Evolutionary conservation across 2,113 vertebrate genomes (phyloP).

Genomic region (Chloroceryle aenea): DNA sequence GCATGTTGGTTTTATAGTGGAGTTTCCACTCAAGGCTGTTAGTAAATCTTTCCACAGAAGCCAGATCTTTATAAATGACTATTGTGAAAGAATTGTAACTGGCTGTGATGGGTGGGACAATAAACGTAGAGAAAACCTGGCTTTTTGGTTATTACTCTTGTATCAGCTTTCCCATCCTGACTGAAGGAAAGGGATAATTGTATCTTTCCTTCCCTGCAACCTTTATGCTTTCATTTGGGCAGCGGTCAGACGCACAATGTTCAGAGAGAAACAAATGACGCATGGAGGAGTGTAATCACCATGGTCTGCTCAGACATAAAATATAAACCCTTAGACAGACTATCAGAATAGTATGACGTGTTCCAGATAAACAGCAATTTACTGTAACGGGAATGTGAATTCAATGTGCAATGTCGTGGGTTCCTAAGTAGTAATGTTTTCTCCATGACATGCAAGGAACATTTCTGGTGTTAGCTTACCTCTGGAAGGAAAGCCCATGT

Average conservation of each 20-base stretch:
- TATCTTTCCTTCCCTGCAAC: not conserved
- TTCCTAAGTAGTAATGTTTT: conserved; percentile 10
- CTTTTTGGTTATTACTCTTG: not conserved
- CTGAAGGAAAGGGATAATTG: not conserved
- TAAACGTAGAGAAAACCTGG: conserved; percentile 3
- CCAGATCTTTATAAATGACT: conserved; percentile 11
- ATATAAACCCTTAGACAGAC: not conserved
- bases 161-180: not conserved
- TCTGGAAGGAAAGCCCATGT: conserved; percentile 1
- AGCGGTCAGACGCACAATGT: not conserved
- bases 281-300: not conserved
- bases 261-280: not conserved
- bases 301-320: not conserved
- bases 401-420: not conserved
- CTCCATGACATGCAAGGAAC: conserved; percentile 17
- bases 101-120: not conserved
- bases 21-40: conserved; percentile 62
- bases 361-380: conserved; percentile 10
- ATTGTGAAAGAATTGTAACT: conserved; percentile 39
- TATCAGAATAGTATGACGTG: not conserved
- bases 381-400: not conserved
- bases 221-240: not conserved
- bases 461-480: not conserved
- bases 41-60: conserved; percentile 70
- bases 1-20: conserved; percentile 36